Conservation (phyloP, 2,113 vertebrate genomes). For the Dromiciops gliroides region DNA sequence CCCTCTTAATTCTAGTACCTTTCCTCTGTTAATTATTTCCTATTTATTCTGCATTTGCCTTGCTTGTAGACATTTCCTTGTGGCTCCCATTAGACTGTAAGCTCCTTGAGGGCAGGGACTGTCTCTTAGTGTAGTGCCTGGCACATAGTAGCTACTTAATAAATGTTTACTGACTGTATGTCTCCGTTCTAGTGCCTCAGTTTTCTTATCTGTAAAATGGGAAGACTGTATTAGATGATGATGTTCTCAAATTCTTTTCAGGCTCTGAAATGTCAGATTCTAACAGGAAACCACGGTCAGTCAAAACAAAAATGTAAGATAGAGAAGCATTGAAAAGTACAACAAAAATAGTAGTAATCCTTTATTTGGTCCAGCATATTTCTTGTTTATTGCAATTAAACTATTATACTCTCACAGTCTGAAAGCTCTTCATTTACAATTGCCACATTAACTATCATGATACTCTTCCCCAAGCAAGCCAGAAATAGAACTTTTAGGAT, state of each 20-base stretch:
- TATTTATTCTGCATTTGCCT: neutral
- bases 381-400: neutral
- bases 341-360: neutral
- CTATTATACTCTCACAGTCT: slow-evolving; percentile 11
- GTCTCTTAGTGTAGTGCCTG: neutral
- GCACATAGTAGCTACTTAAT: neutral
- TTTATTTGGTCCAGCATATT: slow-evolving; percentile 24
- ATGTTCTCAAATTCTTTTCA: neutral
- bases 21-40: neutral
- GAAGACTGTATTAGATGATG: neutral
- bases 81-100: neutral
- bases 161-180: neutral
- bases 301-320: slow-evolving; percentile 16
- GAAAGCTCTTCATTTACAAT: slow-evolving; percentile 36
- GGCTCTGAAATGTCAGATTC: neutral
- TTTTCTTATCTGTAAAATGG: slow-evolving; percentile 34
- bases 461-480: slow-evolving; percentile 12
- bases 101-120: neutral
- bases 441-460: neutral
- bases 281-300: slow-evolving; percentile 21
- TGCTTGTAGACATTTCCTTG: neutral
- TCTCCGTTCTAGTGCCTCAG: neutral
- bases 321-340: slow-evolving; percentile 20
- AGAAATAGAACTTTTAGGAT: rapidly evolving
- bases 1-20: neutral